Base-by-base conservation (phyloP, 2,113 vertebrate genomes). In the Pelmatolapia mariae region DNA sequence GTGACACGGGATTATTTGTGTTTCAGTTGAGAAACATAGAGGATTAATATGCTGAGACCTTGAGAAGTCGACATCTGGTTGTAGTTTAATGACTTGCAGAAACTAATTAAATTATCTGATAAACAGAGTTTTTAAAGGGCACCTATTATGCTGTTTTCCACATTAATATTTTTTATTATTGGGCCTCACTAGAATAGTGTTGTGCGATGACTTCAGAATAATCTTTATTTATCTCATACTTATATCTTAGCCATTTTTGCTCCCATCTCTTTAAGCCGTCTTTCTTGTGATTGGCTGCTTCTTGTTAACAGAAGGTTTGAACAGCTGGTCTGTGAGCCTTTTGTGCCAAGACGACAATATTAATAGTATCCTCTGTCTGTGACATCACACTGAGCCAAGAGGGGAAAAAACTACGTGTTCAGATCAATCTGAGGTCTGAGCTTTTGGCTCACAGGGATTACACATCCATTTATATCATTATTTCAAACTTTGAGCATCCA, bases 361-460 rank as follows among this genome's bases (percentile, higher is more conserved):
- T 33, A 78, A 33, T 31, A 78, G 0, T 31, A 1, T 78, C 73
- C 26, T 8, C 1, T 78, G 10, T 78, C 71, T 50, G 43, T 19
- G 40, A 78, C 45, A 52, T 29, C 26, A 52, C 3, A 33, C 10
- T 12, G 73, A 33, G 26, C 73, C 73, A 52, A 78, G 43, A 31
- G 43, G 43, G 43, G 5, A 6, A 78, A 76, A 78, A 76, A 12
- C 43, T 4, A 31, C 11, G 0, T 13, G 26, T 78, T 4, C 43
- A 31, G 45, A 3, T 50, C 71, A 31, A 29, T 50, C 43, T 78
- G 71, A 29, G 24, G 71, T 47, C 43, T 47, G 43, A 78, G 71
- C 73, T n/a, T 78, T 78, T n/a, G 71, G 24, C 24, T 50, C 71
- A n/a, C 16, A 50, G 71, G 43, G 71, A 31, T 50, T 33, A 33